Percentiles rank a stretch among this genome's conserved stretches.
Conservation (phyloP, 2,113 vertebrate species). For the Phaethon lepturus region DNA sequence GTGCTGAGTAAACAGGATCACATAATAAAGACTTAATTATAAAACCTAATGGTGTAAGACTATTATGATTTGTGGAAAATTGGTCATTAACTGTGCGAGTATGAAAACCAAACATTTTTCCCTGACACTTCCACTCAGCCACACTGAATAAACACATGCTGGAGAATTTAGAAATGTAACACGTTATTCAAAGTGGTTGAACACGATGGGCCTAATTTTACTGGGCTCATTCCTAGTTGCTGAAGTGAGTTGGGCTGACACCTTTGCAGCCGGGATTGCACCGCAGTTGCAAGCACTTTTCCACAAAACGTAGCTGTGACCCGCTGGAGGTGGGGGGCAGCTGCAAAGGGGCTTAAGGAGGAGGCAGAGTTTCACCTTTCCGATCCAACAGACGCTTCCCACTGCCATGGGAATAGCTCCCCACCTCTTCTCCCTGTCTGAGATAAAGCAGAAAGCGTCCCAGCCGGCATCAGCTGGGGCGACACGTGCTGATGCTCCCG, state of each 20-base stretch:
- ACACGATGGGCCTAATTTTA: rapidly evolving
- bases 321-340: neutral
- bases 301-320: neutral
- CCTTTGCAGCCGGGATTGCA: rapidly evolving
- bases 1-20: conserved; percentile 28
- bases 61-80: conserved; percentile 60
- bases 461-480: neutral
- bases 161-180: neutral
- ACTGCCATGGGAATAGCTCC: rapidly evolving
- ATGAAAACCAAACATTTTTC: conserved; percentile 45
- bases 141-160: neutral
- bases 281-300: rapidly evolving
- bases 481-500: neutral
- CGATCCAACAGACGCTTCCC: rapidly evolving
- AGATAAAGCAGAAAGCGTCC: neutral
- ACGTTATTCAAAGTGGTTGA: rapidly evolving
- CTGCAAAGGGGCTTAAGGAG: rapidly evolving
- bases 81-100: conserved; percentile 29
- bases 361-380: neutral
- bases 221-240: neutral
- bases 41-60: conserved; percentile 48
- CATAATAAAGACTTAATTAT: neutral
- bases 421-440: neutral
- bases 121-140: neutral
- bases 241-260: neutral